Percentiles rank a stretch among this genome's conserved stretches.
Evolutionary conservation across 1,140 invertebrate species (phyloP).

Genomic region (Agraylea sexmaculata): DNA sequence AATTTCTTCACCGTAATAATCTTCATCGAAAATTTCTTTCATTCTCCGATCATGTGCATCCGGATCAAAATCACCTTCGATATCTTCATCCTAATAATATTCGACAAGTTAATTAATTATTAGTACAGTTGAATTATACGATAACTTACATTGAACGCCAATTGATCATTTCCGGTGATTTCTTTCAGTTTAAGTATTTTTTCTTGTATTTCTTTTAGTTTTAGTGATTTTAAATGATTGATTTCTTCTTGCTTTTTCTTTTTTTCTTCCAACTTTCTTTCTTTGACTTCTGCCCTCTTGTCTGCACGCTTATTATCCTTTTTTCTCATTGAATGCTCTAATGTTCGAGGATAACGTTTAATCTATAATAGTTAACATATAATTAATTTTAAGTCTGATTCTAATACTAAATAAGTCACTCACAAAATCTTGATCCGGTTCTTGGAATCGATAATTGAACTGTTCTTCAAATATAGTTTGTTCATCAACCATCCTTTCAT

Average conservation of each 20-base stretch:
- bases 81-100: conserved; percentile 45
- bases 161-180: conserved; percentile 69
- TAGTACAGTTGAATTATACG: conserved; percentile 2
- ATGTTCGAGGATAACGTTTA: conserved; percentile 80
- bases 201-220: conserved; percentile 81
- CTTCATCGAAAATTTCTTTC: conserved; percentile 74
- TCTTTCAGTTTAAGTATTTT: conserved; percentile 80
- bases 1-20: conserved; percentile 67
- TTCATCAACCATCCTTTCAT: conserved; percentile 66
- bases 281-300: conserved; percentile 62
- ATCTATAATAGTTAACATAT: conserved; percentile 41
- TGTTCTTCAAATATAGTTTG: conserved; percentile 90
- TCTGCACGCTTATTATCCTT: conserved; percentile 67
- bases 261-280: conserved; percentile 75
- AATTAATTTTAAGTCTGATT: conserved; percentile 8
- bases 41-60: conserved; percentile 78
- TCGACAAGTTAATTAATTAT: conserved; percentile 5
- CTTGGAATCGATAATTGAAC: conserved; percentile 93
- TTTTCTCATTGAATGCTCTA: conserved; percentile 70
- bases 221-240: conserved; percentile 73
- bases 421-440: conserved; percentile 89
- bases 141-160: conserved; percentile 44
- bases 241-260: conserved; percentile 74
- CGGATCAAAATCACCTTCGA: conserved; percentile 90
- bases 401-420: conserved; percentile 27